Evolutionary conservation across 2,797 vertebrate genomes (phyloP), one percentile per base, ranked within the genome.

Genomic region (Phaenicophaeus curvirostris): DNA sequence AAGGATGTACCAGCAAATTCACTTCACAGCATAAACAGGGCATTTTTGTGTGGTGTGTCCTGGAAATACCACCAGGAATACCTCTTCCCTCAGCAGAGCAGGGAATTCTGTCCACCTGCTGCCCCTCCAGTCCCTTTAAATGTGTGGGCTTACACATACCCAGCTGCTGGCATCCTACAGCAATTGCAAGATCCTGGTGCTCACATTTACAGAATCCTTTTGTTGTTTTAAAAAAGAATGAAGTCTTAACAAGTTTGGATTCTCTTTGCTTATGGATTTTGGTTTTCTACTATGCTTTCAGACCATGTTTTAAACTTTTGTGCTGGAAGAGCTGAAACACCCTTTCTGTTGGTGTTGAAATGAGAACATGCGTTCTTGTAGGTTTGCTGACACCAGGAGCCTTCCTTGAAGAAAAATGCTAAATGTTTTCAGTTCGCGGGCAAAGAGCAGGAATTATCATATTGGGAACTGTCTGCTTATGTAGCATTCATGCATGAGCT

Each of bases 341-440:
- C 4, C 33, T 73, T 87, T 83, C n/a, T 72, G 44, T 50, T 75
- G n/a, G 44, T 75, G 35, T 13, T 73, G 83, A 59, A 79, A 69
- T 24, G 42, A 41, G 57, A 80, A 14, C 30, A 63, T 33, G 30
- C 30, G 3, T 89, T 74, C n/a, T 18, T 37, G 17, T 6, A 0
- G 66, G 53, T 61, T 44, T 0, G 1, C 59, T 37, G 62, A 25
- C 37, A 82, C 51, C 46, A 33, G 61, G 33, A 95, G 48, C 42
- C 42, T 63, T 67, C 59, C 23, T 15, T 25, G 35, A 62, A 75
- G 80, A 78, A 27, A 86, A 90, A 11, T 50, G 23, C 44, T 37
- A 63, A 89, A 85, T 71, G 37, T 91, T 83, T 87, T 65, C 71
- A 73, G 24, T 24, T 87, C 94, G 85, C 42, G 69, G 85, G 53